Percentiles rank a stretch among this genome's conserved stretches.
These are phyloP conservation scores for Globicephala melas DNA, from an alignment of 2,113 vertebrate species.

Conservation along the genomic window DNA sequence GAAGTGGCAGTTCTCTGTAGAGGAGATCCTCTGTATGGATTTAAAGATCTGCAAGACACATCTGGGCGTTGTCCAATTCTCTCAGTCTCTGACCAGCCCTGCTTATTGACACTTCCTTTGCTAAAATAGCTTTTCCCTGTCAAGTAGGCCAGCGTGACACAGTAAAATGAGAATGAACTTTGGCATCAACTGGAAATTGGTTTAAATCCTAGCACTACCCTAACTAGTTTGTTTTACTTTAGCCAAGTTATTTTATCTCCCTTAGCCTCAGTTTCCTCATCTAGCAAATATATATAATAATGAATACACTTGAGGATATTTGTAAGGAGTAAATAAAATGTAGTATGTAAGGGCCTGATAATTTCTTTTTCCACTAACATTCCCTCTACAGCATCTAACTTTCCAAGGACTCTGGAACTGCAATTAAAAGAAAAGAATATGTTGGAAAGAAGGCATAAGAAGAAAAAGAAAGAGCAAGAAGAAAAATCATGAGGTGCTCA, in stretches of 20 bases:
- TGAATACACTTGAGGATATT: not conserved
- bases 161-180: not conserved
- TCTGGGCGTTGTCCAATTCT: not conserved
- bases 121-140: not conserved
- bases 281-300: not conserved
- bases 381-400: not conserved
- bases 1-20: not conserved
- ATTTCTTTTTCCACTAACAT: not conserved
- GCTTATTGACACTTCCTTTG: not conserved
- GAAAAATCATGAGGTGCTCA: not conserved
- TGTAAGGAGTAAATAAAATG: conserved; percentile 12
- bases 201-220: not conserved
- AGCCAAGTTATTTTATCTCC: not conserved
- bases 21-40: not conserved
- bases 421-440: not conserved
- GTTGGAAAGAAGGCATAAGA: not conserved
- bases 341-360: not conserved
- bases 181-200: not conserved
- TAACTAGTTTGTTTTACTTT: not conserved
- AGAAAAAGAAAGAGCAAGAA: not conserved
- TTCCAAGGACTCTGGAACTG: not conserved
- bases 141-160: not conserved
- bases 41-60: not conserved
- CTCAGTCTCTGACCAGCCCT: not conserved
- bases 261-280: conserved; percentile 8